Evolutionary conservation across 2,113 vertebrate species (phyloP), one percentile per base, ranked within the genome.

Genomic region (Smithornis capensis): DNA sequence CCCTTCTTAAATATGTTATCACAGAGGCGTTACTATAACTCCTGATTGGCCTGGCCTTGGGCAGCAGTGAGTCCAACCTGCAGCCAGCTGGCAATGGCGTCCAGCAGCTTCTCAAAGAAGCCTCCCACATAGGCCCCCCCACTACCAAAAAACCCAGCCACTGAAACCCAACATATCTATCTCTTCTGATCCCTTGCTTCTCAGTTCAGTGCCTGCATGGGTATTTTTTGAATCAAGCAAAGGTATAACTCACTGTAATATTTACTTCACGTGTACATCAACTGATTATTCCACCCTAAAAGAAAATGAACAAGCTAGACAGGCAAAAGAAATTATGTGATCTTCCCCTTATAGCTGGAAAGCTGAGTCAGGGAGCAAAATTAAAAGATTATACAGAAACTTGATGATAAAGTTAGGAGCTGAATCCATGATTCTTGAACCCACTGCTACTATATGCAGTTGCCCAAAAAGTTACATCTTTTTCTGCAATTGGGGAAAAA

Each of bases 191-290:
- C 15, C 31, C 28, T 73, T 87, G 5, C 27, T 85, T 28, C 38
- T 79, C n/a, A 50, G 19, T 68, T 78, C 52, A 35, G 21, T 35
- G 44, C 6, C 19, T 56, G 17, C 29, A 59, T 7, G 80, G n/a
- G 79, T 14, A 42, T 82, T 56, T 37, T 6, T 12, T 35, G 59
- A 75, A 37, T 52, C 52, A 78, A 63, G 25, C 5, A 42, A 81
- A 81, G 19, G 22, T 12, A 35, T 63, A 64, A 31, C 16, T 12
- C 60, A 31, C 10, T 60, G 4, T 52, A 19, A 44, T 45, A 60
- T 4, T 57, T 3, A 27, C 3, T 57, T 38, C n/a, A 28, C 0
- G 0, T 45, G 7, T 45, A 17, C 19, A 49, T 47, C 53, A 75
- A 13, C 56, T 62, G 37, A 65, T 55, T 53, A 56, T 8, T 63